A percentile compares a stretch with the other conserved stretches of the same genome.
Conservation (phyloP, 2,888 invertebrate genomes). For the Apamea sordens region DNA sequence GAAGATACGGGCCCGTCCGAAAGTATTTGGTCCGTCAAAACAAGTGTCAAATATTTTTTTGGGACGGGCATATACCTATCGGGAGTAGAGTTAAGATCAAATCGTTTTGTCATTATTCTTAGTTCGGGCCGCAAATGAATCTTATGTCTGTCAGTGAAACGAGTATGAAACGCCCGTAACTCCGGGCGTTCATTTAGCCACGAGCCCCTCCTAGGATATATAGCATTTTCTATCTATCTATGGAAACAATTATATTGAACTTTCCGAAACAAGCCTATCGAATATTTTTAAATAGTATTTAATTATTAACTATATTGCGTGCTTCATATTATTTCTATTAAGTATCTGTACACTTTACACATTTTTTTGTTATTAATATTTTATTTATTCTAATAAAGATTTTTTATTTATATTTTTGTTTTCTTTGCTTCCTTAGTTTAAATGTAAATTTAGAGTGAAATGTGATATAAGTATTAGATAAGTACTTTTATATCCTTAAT, state of each 20-base stretch:
- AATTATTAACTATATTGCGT: slow-evolving; percentile 68
- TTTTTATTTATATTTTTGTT: slow-evolving; percentile 71
- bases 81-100: neutral
- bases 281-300: slow-evolving; percentile 28
- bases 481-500: neutral
- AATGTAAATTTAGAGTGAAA: neutral
- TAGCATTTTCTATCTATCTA: neutral
- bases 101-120: neutral
- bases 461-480: neutral
- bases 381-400: slow-evolving; percentile 80
- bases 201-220: neutral
- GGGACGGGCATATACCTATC: fast-evolving
- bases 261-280: slow-evolving; percentile 1
- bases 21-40: neutral
- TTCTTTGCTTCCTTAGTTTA: slow-evolving; percentile 25
- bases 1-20: neutral
- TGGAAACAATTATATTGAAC: neutral
- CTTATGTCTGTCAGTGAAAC: neutral
- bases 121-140: neutral
- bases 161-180: neutral
- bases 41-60: neutral
- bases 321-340: slow-evolving; percentile 68
- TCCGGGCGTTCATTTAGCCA: neutral
- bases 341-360: slow-evolving; percentile 62
- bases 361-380: slow-evolving; percentile 70